Base-by-base conservation (phyloP, 1,140 invertebrate species). In the Diorhabda elongata region DNA sequence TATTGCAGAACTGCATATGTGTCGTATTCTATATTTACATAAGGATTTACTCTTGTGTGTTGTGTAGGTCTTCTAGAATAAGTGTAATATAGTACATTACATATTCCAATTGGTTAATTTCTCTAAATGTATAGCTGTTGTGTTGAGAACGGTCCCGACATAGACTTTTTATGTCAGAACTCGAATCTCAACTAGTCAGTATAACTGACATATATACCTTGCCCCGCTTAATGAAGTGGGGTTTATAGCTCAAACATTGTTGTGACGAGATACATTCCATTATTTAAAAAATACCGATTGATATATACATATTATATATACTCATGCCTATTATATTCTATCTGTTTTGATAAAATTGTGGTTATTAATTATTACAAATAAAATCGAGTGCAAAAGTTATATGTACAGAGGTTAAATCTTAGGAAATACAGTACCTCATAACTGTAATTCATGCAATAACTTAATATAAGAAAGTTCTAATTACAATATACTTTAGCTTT, bases 371-470 rank as follows among this genome's bases (percentile, higher is more conserved):
- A 81, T 78, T 79, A 79, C 76, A 76, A 76, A 74, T 76, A 74
- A 73, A 77, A 77, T 77, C 75, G 76, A 78, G 76, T 78, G 75
- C 75, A 80, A 80, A 80, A 80, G 76, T 78, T 80, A 80, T 79
- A 80, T 81, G 80, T 81, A 81, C 80, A 81, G 80, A 81, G 79
- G 80, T 81, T 81, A 80, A 80, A 79, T 80, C 80, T 80, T 81
- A 81, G 80, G 78, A 79, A 79, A 76, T 81, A 77, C 80, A 81
- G 80, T 81, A 81, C 79, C 80, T 81, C 80, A 81, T 80, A 80
- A 81, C 79, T 81, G 78, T 81, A 81, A 81, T 80, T 80, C 79
- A 81, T 80, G 80, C 80, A 81, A 81, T 81, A 81, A 81, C 80
- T 81, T 81, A 81, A 77, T 80, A 80, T 81, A 81, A 81, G 78